phyloP scores from a whole-genome alignment of 1,140 invertebrate genomes.

The Cataglyphis hispanica region DNA sequence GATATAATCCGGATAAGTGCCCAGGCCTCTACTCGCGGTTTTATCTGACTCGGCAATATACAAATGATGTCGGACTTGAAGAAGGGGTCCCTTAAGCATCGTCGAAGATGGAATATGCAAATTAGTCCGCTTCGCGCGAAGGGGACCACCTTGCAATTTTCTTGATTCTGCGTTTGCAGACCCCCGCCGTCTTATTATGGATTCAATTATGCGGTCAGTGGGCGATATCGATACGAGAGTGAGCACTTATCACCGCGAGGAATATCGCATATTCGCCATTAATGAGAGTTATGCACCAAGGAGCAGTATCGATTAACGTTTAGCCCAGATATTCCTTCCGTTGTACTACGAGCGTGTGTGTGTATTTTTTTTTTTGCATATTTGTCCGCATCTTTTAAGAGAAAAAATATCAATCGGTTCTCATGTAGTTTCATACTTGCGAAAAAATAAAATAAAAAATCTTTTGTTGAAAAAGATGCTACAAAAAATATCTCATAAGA shows the following conservation, averaged over 20 bases:
- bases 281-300: slow-evolving; percentile 59
- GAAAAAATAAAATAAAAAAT: neutral
- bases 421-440: neutral
- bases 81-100: neutral
- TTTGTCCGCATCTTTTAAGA: neutral
- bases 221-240: slow-evolving; percentile 47
- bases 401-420: neutral
- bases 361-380: neutral
- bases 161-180: slow-evolving; percentile 21
- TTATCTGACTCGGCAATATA: slow-evolving; percentile 31
- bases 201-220: slow-evolving; percentile 70
- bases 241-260: slow-evolving; percentile 40
- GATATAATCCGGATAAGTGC: neutral
- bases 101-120: slow-evolving; percentile 36
- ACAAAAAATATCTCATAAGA: neutral
- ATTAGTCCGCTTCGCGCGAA: slow-evolving; percentile 1
- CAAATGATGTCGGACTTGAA: neutral
- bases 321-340: neutral
- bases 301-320: slow-evolving; percentile 64
- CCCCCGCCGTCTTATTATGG: slow-evolving; percentile 56
- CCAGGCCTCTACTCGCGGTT: neutral
- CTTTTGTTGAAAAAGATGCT: neutral
- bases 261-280: slow-evolving; percentile 49
- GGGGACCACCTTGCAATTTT: slow-evolving; percentile 24
- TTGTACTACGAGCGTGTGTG: neutral